Base-by-base conservation (phyloP, 2,113 vertebrate genomes). In the Lepisosteus osseus region DNA sequence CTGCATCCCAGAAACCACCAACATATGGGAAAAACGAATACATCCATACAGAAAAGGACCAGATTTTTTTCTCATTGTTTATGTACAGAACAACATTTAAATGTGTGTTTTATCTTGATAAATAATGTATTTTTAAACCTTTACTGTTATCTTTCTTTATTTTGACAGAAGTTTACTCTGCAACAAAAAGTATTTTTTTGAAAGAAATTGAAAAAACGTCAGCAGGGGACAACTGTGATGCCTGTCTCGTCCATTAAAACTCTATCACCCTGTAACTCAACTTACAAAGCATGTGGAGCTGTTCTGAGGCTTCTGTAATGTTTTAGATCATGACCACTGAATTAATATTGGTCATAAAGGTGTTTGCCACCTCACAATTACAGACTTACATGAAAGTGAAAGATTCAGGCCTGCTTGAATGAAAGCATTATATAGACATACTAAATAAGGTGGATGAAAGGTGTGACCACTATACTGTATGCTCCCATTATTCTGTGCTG, bases 1-100 rank as follows among this genome's bases (percentile, higher is more conserved):
- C 65, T 68, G 71, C 54, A 67, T 40, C 55, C 55, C 64, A 67
- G 71, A 47, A 72, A 59, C 51, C 65, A 66, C 54, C n/a, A 72
- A 43, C 71, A 72, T 55, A 42, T 65, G 64, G 8, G 13, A 11
- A 14, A 66, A 54, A 66, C 15, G 56, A 59, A 59, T 11, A 59
- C 56, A 12, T 13, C 4, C 3, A 8, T 59, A 12, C 13, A 67
- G 40, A 54, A 29, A 66, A 72, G 41, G 8, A 4, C 43, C 44
- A 67, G 47, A 54, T 64, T 64, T 17, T 67, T 59, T n/a, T 59
- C 56, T 59, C 11, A n/a, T 55, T 7, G 55, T 29, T 29, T 29
- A 29, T 29, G 1, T 29, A 29, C 29, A 29, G 29, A 29, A 29
- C 29, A 29, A 29, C 29, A 29, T 29, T 29, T 1, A 29, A 29